A percentile compares a stretch with the other conserved stretches of the same genome.
These are phyloP conservation scores for Phrynocephalus versicolor DNA, from an alignment of 2,113 vertebrate species.

Conservation along the genomic window DNA sequence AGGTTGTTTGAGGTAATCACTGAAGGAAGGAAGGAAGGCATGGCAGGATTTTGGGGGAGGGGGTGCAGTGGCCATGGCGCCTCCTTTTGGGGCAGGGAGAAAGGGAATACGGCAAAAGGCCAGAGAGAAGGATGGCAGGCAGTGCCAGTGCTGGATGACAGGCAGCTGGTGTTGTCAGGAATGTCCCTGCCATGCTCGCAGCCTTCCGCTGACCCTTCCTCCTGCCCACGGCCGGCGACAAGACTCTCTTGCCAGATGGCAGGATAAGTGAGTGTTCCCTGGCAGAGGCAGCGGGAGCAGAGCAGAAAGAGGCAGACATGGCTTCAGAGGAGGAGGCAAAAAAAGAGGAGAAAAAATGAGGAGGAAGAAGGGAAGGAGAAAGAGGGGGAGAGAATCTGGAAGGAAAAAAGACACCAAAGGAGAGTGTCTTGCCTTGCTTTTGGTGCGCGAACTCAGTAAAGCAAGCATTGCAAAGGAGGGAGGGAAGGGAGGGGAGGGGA, in stretches of 20 bases:
- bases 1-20: conserved; percentile 20
- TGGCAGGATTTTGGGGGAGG: too few relatives aligned
- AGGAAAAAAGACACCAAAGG: conserved; percentile 52
- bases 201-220: neutral
- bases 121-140: neutral
- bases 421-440: too few relatives aligned
- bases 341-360: too few relatives aligned
- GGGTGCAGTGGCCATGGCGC: neutral
- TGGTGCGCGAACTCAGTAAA: too few relatives aligned
- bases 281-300: conserved; percentile 61
- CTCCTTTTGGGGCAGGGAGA: neutral
- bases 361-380: conserved; percentile 59
- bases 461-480: too few relatives aligned
- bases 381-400: conserved; percentile 64
- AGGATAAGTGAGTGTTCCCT: conserved; percentile 71
- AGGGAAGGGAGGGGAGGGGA: too few relatives aligned
- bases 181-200: conserved; percentile 61
- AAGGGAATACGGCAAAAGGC: too few relatives aligned
- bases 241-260: conserved; percentile 42
- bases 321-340: conserved; percentile 47
- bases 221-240: neutral
- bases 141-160: neutral
- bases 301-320: conserved; percentile 53
- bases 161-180: neutral
- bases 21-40: neutral